Base-by-base conservation (phyloP, 2,888 invertebrate species). In the Mamestra brassicae region DNA sequence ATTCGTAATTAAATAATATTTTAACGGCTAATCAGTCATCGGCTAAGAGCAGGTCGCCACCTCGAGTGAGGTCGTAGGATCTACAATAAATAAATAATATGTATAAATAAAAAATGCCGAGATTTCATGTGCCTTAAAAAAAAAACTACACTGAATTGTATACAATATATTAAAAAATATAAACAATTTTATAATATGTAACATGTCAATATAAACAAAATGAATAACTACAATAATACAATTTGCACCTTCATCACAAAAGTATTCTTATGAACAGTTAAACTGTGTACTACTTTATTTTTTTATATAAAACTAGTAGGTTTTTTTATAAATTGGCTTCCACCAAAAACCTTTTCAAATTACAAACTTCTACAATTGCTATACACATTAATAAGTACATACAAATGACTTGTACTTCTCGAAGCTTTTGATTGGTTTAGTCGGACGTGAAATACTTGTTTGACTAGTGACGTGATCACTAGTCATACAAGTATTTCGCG, bases 61-160 rank as follows among this genome's bases (percentile, higher is more conserved):
- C 26, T 26, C 26, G 26, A 26, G 26, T 26, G 26, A 26, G 26
- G 26, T 26, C 26, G 26, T 26, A 26, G 26, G 26, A 26, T 26
- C 26, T 26, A 26, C 26, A 26, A 26, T 26, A 26, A 26, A 26
- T 26, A 26, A 26, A 26, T 26, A 26, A 26, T 26, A 26, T 26
- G 26, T 0, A 26, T 26, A 26, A 26, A 26, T 26, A 26, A 26
- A 26, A 26, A 26, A 26, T 26, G 26, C 26, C 26, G 26, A 26
- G 26, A 26, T 26, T 26, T 5, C 38, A 38, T 47, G 3, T 47
- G 47, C 13, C 47, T 1, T 13, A n/a, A 47, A 8, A 74, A 36
- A 80, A 5, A 74, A 76, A 80, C 80, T 55, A 55, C 78, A 60
- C 15, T 76, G 8, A 17, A 57, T 76, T 80, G 38, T 63, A 62